Conservation (phyloP, 2,888 invertebrate genomes). For the Tyria jacobaeae region DNA sequence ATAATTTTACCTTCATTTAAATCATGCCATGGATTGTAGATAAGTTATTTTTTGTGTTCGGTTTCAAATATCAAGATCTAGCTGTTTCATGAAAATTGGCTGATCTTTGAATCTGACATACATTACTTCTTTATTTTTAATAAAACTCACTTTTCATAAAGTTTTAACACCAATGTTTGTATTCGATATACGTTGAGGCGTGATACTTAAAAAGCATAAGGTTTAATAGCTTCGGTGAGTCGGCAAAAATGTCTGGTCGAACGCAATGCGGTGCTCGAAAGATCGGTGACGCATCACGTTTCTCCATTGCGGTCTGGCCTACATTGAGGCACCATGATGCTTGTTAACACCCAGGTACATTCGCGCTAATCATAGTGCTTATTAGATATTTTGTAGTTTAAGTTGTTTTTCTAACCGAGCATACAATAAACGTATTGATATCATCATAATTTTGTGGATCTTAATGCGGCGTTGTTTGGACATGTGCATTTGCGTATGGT, state of each 20-base stretch:
- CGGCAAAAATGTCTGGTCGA: not conserved
- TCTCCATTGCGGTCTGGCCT: conserved; percentile 16
- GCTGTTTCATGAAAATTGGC: too few species aligned
- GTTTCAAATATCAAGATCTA: too few species aligned
- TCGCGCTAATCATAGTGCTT: not conserved
- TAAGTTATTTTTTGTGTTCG: too few species aligned
- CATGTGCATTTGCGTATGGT: not conserved
- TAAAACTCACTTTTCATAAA: not conserved
- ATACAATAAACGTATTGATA: not conserved
- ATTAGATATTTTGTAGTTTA: not conserved
- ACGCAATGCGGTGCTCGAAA: conserved; percentile 28
- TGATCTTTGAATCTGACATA: too few species aligned
- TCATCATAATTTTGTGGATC: not conserved
- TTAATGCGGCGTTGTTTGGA: not conserved
- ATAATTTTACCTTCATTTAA: too few species aligned
- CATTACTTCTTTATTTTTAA: not conserved
- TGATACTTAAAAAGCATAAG: conserved; percentile 1
- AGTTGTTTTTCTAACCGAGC: not conserved
- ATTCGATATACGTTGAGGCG: not conserved
- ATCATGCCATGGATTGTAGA: too few species aligned
- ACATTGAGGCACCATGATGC: conserved; percentile 6
- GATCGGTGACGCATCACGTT: conserved; percentile 25
- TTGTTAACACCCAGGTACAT: not conserved
- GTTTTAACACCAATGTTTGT: not conserved
- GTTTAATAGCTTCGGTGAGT: not conserved